A percentile compares a stretch with the other conserved stretches of the same genome.
phyloP scores from a whole-genome alignment of 2,888 invertebrate genomes.

The Empis livida region DNA sequence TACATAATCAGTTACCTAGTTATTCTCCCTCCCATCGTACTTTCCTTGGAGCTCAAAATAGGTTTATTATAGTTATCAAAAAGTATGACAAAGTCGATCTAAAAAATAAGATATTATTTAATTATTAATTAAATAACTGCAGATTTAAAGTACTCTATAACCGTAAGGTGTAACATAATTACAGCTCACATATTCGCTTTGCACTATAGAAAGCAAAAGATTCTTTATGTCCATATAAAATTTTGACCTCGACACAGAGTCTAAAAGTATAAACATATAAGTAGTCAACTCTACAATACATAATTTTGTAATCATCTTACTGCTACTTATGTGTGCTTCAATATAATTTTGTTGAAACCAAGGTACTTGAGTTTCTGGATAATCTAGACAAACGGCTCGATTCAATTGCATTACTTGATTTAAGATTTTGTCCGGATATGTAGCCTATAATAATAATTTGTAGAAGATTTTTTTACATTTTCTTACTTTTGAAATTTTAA shows the following conservation, averaged over 20 bases:
- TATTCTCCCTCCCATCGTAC: conserved; percentile 27
- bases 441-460: conserved; percentile 32
- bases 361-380: conserved; percentile 47
- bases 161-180: conserved; percentile 35
- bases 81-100: conserved; percentile 34
- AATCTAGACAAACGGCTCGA: conserved; percentile 48
- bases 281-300: not conserved
- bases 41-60: conserved; percentile 22
- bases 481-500: too few species aligned
- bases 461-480: too few species aligned
- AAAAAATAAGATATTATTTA: conserved; percentile 7
- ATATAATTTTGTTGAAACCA: conserved; percentile 54
- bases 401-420: conserved; percentile 47
- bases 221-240: conserved; percentile 23
- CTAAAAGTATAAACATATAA: conserved; percentile 7
- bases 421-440: conserved; percentile 42
- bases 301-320: conserved; percentile 22
- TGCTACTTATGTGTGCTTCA: conserved; percentile 37
- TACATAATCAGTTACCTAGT: conserved; percentile 22
- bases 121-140: not conserved
- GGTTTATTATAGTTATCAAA: conserved; percentile 26
- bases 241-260: conserved; percentile 12
- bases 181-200: conserved; percentile 23
- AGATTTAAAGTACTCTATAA: conserved; percentile 22
- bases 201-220: conserved; percentile 21